These are phyloP conservation scores for Scatophagus argus DNA, from an alignment of 2,113 vertebrate species.

Conservation along the genomic window DNA sequence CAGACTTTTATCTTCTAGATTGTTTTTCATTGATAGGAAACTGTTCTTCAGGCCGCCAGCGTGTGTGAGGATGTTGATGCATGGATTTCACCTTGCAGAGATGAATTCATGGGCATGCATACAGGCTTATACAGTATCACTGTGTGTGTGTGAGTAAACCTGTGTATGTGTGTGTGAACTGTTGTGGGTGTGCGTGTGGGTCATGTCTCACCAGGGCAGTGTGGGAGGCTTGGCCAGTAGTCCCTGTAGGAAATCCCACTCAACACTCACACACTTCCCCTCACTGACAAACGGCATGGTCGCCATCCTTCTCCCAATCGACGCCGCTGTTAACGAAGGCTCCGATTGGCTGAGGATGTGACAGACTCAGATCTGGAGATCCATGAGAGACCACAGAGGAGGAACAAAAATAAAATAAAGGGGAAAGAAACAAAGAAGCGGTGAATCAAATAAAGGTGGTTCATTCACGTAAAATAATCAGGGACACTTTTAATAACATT, in stretches of 20 bases:
- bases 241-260: constrained; percentile 93
- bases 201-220: constrained; percentile 87
- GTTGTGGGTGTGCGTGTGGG: constrained; percentile 29
- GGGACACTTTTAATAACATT: not conserved
- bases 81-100: constrained; percentile 71
- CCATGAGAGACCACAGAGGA: constrained; percentile 5
- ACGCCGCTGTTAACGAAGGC: constrained; percentile 78
- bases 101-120: constrained; percentile 78
- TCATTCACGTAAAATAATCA: constrained; percentile 6
- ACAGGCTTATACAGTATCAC: constrained; percentile 69
- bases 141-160: constrained; percentile 8
- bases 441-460: not conserved
- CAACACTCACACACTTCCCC: constrained; percentile 88
- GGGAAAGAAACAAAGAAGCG: not conserved
- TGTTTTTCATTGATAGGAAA: constrained; percentile 59
- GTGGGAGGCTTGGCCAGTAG: constrained; percentile 90
- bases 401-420: not conserved
- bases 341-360: constrained; percentile 78
- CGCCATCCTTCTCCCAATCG: constrained; percentile 84
- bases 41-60: constrained; percentile 56
- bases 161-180: constrained; percentile 41
- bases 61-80: constrained; percentile 58
- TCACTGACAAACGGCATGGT: constrained; percentile 89
- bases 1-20: constrained; percentile 41
- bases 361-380: constrained; percentile 71